Evolutionary conservation across 2,888 invertebrate species (phyloP), one percentile per base, ranked within the genome.

Genomic region (Liposcelis brunnea): DNA sequence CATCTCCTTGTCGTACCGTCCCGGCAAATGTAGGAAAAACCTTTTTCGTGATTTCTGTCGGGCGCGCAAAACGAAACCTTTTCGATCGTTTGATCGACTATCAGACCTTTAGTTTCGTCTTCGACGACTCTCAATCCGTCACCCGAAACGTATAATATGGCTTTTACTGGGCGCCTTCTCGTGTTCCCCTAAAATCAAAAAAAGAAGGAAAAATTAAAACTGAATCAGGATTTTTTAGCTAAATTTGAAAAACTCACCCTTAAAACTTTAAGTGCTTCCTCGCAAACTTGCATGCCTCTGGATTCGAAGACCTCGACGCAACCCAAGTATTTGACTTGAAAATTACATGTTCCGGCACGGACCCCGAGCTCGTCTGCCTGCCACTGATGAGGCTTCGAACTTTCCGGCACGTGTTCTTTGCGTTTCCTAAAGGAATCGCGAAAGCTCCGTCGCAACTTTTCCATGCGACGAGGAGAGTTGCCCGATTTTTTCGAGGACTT

Each of bases 51-150:
- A 63, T 91, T 93, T 49, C 97, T 75, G 65, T 99, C 98, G 1
- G 98, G 98, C 6, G 98, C 97, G 67, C 98, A 99, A 66, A 99
- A 99, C n/a, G 97, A 98, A 2, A 99, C 97, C 66, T 99, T 98
- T 66, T 98, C 98, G 50, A 99, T 98, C 18, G 97, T 98, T 68
- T 98, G 98, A 66, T 99, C 98, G 32, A 98, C 95, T 53, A 99
- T 90, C 51, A 98, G 74, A 31, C 95, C 95, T 68, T 95, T 97
- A 26, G 94, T 95, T 61, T 97, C 94, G 58, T 97, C 97, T 63
- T 98, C 98, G 1, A 98, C 97, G 2, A 98, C 97, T 18, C 98
- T 73, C 36, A 98, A 69, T 1, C 97, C 95, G 63, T 98, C 98
- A 3, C 90, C 91, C 54, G 87, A 87, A 2, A 91, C 85, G 61